Evolutionary conservation across 2,113 vertebrate genomes (phyloP).

Genomic region (Chaetops frenatus): DNA sequence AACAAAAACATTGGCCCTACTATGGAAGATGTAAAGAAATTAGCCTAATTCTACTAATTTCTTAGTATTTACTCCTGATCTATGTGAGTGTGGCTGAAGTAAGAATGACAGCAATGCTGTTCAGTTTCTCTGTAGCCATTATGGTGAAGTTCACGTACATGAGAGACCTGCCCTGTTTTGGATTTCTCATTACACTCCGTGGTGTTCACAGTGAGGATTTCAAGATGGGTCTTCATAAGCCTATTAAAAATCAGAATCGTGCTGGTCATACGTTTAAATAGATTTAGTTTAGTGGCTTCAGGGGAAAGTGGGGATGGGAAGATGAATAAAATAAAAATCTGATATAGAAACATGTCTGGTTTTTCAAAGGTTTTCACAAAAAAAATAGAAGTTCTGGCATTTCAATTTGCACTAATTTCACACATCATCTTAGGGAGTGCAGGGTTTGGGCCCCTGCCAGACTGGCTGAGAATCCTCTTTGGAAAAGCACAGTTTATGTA

Average conservation of each 20-base stretch:
- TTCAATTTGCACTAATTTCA: constrained; percentile 55
- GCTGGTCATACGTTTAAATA: constrained; percentile 1
- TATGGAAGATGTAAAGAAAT: not conserved
- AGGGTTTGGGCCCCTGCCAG: constrained; percentile 39
- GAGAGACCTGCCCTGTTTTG: not conserved
- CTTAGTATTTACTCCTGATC: not conserved
- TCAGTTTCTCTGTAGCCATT: not conserved
- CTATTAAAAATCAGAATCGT: constrained; percentile 13
- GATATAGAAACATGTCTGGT: not conserved
- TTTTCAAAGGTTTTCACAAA: constrained; percentile 31
- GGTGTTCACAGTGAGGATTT: not conserved
- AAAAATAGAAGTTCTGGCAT: constrained; percentile 28
- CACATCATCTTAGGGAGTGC: constrained; percentile 22
- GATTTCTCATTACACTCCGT: not conserved
- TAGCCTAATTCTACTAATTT: not conserved
- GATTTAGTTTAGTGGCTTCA: constrained; percentile 12
- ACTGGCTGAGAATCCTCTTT: not conserved
- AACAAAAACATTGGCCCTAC: not conserved
- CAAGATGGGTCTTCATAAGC: constrained; percentile 17
- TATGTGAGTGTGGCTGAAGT: not conserved
- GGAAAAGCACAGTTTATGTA: not conserved
- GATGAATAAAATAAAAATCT: constrained; percentile 16
- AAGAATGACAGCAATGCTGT: not conserved
- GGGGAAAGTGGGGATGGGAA: not conserved
- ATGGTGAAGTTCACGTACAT: not conserved